Evolutionary conservation across 2,888 invertebrate species (phyloP).

Genomic region (Heliothis peltigera): DNA sequence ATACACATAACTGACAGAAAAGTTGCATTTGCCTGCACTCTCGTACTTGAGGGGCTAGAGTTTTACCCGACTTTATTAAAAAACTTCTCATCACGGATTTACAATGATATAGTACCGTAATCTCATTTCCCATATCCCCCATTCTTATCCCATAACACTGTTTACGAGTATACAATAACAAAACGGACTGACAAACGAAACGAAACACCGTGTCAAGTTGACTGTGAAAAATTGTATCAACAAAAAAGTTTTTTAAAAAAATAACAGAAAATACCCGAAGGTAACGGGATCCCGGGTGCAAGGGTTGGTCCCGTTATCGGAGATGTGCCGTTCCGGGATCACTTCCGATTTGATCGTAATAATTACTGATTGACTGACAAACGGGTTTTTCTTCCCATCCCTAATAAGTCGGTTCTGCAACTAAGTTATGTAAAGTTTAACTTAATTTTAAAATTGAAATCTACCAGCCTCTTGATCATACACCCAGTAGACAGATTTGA

Average conservation of each 20-base stretch:
- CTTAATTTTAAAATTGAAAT: too few species aligned
- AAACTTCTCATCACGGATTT: too few species aligned
- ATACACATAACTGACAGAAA: too few species aligned
- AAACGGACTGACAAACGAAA: conserved; percentile 63
- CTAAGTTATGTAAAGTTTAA: conserved; percentile 10
- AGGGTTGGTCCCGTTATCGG: conserved; percentile 78
- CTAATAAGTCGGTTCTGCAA: neutral
- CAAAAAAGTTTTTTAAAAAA: conserved; percentile 59
- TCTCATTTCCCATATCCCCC: conserved; percentile 1
- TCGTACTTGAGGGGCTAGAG: too few species aligned
- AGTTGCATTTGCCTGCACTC: too few species aligned
- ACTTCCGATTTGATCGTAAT: conserved; percentile 73
- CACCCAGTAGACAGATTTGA: too few species aligned
- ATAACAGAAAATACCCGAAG: conserved; percentile 40
- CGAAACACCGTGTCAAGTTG: conserved; percentile 71
- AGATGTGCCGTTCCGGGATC: conserved; percentile 74
- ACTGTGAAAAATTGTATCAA: conserved; percentile 69
- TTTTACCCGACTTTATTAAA: too few species aligned
- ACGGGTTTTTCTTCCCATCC: conserved; percentile 2
- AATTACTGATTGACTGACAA: conserved; percentile 14
- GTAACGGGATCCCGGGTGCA: conserved; percentile 73
- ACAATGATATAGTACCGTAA: neutral
- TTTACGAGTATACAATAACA: conserved; percentile 49
- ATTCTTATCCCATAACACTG: conserved; percentile 47
- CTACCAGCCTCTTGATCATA: too few species aligned